Evolutionary conservation across 2,888 invertebrate species (phyloP).

Genomic region (Tricholauxania praeusta): DNA sequence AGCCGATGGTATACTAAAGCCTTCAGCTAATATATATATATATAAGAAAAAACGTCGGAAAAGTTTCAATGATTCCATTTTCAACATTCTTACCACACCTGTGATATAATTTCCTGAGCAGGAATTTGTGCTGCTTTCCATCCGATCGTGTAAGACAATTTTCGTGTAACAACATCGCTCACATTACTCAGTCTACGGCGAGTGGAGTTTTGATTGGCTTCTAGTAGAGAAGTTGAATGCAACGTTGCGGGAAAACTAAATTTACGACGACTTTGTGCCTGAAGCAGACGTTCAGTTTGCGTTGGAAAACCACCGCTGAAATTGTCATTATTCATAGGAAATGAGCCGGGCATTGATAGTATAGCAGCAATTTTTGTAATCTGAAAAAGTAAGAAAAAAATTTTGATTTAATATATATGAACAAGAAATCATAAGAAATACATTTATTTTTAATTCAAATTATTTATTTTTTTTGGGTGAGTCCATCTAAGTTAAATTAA

Average conservation of each 20-base stretch:
- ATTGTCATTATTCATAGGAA: constrained; percentile 59
- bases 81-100: constrained; percentile 52
- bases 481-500: constrained; percentile 3
- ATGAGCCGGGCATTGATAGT: constrained; percentile 55
- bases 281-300: constrained; percentile 57
- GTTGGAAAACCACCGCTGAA: constrained; percentile 57
- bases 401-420: too few relatives aligned
- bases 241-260: constrained; percentile 72
- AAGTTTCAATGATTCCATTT: too few relatives aligned
- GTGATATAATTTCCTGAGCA: constrained; percentile 71
- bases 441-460: not conserved
- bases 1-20: too few relatives aligned
- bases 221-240: constrained; percentile 64
- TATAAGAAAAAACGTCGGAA: too few relatives aligned
- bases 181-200: constrained; percentile 80
- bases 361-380: not conserved
- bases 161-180: constrained; percentile 79
- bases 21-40: too few relatives aligned
- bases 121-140: constrained; percentile 72
- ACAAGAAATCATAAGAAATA: too few relatives aligned
- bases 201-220: constrained; percentile 62
- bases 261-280: constrained; percentile 69
- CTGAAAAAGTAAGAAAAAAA: too few relatives aligned
- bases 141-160: constrained; percentile 82
- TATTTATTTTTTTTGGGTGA: not conserved